A percentile compares a stretch with the other conserved stretches of the same genome.
These are phyloP conservation scores for Serranochromis macrocephalus DNA, from an alignment of 2,113 vertebrate genomes.

Conservation along the genomic window DNA sequence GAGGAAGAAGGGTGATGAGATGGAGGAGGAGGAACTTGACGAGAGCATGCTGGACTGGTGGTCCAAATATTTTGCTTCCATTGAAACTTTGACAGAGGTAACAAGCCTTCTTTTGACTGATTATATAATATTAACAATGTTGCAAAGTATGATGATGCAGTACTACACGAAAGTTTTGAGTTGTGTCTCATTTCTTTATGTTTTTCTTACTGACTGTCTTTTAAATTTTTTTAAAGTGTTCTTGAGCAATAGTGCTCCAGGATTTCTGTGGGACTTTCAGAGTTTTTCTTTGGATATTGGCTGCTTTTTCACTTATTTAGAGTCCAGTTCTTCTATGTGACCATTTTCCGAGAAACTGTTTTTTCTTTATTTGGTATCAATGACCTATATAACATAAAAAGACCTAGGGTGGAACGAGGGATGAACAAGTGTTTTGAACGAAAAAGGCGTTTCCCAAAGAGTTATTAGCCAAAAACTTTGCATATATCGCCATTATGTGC, in stretches of 20 bases:
- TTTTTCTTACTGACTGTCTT: accelerated
- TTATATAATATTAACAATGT: background rate
- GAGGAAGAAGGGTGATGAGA: slow-evolving; percentile 76
- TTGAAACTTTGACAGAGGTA: slow-evolving; percentile 90
- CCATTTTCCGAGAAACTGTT: accelerated
- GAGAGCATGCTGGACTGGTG: slow-evolving; percentile 98
- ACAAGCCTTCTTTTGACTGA: background rate
- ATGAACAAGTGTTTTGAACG: background rate
- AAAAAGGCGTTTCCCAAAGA: background rate
- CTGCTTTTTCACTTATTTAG: background rate
- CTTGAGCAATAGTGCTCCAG: background rate
- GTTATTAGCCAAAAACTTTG: background rate
- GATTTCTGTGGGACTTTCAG: background rate
- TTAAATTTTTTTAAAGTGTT: accelerated
- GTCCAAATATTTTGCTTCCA: slow-evolving; percentile 97
- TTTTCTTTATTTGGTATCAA: accelerated
- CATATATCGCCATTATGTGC: background rate
- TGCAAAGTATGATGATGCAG: background rate
- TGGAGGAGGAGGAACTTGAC: slow-evolving; percentile 86
- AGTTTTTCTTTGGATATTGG: background rate
- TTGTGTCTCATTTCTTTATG: background rate
- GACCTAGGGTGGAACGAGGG: background rate
- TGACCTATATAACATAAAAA: background rate
- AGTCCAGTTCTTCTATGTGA: background rate
- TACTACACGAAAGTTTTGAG: accelerated